Evolutionary conservation across 1,140 invertebrate genomes (phyloP).

Genomic region (Scaptodrosophila lebanonensis): DNA sequence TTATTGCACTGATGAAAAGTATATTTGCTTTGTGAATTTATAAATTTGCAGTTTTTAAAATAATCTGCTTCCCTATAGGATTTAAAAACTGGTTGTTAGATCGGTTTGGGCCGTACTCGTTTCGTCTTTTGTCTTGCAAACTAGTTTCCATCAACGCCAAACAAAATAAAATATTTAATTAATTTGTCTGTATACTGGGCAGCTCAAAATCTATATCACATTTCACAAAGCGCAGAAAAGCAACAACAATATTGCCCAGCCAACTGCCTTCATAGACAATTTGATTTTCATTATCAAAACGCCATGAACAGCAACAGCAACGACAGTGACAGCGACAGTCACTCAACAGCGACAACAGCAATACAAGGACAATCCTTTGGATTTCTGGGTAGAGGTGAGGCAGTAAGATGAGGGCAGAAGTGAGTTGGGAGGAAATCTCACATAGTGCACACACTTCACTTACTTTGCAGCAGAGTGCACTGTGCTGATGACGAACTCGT

Average conservation of each 20-base stretch:
- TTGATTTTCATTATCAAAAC: conserved; percentile 51
- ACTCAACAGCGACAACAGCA: conserved; percentile 28
- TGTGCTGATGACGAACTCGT: conserved; percentile 4
- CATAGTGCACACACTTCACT: conserved; percentile 5
- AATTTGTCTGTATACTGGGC: conserved; percentile 1
- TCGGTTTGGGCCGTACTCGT: no score
- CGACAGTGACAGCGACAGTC: not conserved
- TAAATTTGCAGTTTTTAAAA: no score
- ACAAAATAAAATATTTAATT: not conserved
- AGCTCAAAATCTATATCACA: conserved; percentile 4
- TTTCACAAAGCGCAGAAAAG: not conserved
- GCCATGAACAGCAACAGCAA: conserved; percentile 9
- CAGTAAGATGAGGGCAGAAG: not conserved
- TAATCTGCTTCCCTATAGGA: no score
- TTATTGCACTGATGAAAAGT: no score
- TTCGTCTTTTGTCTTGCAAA: no score
- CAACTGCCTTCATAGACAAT: conserved; percentile 11
- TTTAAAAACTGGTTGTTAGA: no score
- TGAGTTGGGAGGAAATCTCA: not conserved
- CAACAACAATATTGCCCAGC: conserved; percentile 1
- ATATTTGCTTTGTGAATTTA: no score
- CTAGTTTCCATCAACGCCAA: no score
- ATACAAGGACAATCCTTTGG: conserved; percentile 6
- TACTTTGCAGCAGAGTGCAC: conserved; percentile 2
- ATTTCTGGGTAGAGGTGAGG: no score